A percentile compares a stretch with the other conserved stretches of the same genome.
phyloP scores from a whole-genome alignment of 2,888 invertebrate genomes.

The Spodoptera exigua region DNA sequence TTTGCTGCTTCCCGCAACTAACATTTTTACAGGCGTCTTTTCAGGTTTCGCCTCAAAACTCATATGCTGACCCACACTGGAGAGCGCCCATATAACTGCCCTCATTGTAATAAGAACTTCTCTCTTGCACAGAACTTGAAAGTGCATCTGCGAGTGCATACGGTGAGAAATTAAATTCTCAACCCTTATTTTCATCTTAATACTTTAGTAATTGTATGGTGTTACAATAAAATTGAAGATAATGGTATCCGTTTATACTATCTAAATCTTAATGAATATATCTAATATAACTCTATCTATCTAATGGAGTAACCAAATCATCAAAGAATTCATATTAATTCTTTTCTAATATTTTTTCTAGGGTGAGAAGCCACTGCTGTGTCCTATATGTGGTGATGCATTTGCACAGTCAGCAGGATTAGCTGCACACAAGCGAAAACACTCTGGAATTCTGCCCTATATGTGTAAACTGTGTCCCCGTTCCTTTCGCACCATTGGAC shows the following conservation, averaged over 20 bases:
- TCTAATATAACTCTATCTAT: too few species aligned
- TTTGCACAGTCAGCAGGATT: slow-evolving; percentile 85
- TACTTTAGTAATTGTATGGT: too few species aligned
- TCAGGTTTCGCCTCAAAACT: slow-evolving; percentile 83
- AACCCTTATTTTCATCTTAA: too few species aligned
- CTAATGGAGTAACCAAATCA: slow-evolving; percentile 12
- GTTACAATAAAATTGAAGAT: too few species aligned
- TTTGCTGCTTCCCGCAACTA: not conserved
- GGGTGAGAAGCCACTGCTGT: slow-evolving; percentile 86
- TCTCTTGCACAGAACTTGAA: slow-evolving; percentile 81
- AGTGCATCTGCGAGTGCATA: slow-evolving; percentile 83
- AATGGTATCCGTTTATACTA: too few species aligned
- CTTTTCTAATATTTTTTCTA: slow-evolving; percentile 58
- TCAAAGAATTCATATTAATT: not conserved
- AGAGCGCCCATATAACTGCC: slow-evolving; percentile 78
- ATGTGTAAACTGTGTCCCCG: slow-evolving; percentile 81
- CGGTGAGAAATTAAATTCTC: slow-evolving; percentile 72
- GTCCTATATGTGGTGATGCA: slow-evolving; percentile 76
- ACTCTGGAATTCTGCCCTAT: slow-evolving; percentile 84
- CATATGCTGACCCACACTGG: slow-evolving; percentile 82
- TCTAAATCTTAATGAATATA: too few species aligned
- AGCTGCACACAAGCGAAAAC: slow-evolving; percentile 80
- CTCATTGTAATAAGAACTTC: slow-evolving; percentile 81
- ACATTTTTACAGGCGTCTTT: slow-evolving; percentile 1
- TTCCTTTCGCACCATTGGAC: slow-evolving; percentile 82